Evolutionary conservation across 2,113 vertebrate species (phyloP).

Genomic region (Romanogobio albipinnatus): DNA sequence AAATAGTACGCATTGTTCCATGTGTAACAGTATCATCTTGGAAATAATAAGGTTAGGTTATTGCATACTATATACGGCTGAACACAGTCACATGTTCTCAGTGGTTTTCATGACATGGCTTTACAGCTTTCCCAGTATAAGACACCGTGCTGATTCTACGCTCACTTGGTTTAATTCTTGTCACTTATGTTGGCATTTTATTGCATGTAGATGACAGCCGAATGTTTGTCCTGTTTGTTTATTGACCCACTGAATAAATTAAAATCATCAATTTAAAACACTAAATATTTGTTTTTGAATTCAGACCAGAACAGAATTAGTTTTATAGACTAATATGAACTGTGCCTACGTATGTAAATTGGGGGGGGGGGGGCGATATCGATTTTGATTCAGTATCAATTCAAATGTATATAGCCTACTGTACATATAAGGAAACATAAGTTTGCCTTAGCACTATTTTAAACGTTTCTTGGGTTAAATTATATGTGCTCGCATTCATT

Average conservation of each 20-base stretch:
- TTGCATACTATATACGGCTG: neutral
- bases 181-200: neutral
- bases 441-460: no score
- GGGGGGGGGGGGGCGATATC: no score
- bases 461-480: no score
- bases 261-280: conserved; percentile 17
- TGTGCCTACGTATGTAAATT: no score
- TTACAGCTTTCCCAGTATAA: conserved; percentile 11
- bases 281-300: neutral
- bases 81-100: neutral
- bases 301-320: neutral
- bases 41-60: neutral
- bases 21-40: neutral
- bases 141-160: neutral
- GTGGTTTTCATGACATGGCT: neutral
- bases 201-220: conserved; percentile 1
- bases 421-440: no score
- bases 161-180: neutral
- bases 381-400: no score
- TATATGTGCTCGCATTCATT: no score
- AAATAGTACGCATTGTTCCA: neutral
- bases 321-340: neutral
- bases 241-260: conserved; percentile 6
- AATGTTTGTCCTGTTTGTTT: conserved; percentile 13
- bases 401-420: no score